phyloP scores from a whole-genome alignment of 2,797 vertebrate species.

The Harpagifer antarcticus region DNA sequence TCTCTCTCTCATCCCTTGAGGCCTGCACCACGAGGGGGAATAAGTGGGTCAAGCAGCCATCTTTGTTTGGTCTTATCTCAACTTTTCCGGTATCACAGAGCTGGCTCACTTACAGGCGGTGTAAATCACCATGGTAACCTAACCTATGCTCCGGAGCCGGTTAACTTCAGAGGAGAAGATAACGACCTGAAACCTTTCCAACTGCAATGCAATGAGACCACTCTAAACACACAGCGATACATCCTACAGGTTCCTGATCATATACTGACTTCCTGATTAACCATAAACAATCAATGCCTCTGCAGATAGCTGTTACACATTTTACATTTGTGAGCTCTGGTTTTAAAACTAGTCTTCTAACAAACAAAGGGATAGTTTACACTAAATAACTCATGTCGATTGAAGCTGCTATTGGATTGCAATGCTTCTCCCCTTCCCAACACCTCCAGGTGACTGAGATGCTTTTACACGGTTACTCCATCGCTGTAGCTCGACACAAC shows the following conservation, averaged over 20 bases:
- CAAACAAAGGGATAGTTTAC: neutral
- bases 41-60: neutral
- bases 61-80: neutral
- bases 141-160: neutral
- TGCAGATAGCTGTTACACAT: no score
- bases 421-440: neutral
- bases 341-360: neutral
- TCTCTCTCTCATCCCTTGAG: neutral
- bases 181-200: neutral
- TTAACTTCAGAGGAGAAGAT: neutral
- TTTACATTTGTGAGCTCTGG: no score
- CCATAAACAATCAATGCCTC: no score
- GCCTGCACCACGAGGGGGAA: neutral
- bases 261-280: no score
- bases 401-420: neutral
- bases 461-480: neutral
- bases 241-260: neutral
- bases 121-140: neutral
- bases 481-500: neutral
- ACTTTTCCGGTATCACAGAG: neutral
- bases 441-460: neutral
- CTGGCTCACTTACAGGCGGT: neutral
- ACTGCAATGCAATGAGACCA: neutral
- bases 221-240: neutral
- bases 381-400: neutral